Evolutionary conservation across 2,888 invertebrate genomes (phyloP), one percentile per base, ranked within the genome.

Genomic region (Leptogaster cylindrica): DNA sequence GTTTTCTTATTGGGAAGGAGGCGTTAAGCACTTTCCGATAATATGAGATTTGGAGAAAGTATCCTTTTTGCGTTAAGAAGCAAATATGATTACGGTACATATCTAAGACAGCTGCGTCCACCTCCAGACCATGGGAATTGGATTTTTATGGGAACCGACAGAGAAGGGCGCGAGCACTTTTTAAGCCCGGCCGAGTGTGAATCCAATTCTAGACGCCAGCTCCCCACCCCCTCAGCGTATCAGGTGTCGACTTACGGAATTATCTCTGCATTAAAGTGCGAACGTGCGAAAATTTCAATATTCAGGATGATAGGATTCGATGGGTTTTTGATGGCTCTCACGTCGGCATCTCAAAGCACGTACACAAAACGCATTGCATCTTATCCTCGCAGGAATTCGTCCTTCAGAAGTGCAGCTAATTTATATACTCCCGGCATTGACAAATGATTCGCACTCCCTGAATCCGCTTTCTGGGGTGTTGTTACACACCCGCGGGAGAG

Each of bases 231-330:
- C 14, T 14, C 14, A 58, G 18, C 14, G 61, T 68, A 68, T 68
- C 68, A 68, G 68, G 68, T 68, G 68, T 66, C 58, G 50, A 31
- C 61, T 52, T 39, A 52, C 64, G 48, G 18, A 46, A 68, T 64
- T 46, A 65, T 61, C 51, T 51, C 51, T 41, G 66, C 66, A 68
- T 68, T 68, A 66, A 68, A 66, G 66, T 63, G 68, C 69, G 69
- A 69, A 69, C 69, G 69, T 69, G 69, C 63, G 69, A 63, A 69
- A 69, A 69, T 69, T 69, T 69, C 69, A 69, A 69, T 69, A 69
- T 66, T 63, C 46, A 61, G 44, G 44, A 63, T 66, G 63, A 66
- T 64, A 8, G 61, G 7, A 67, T 14, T 39, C 48, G 10, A 36
- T 28, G 46, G 46, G 48, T 58, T 27, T 41, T 61, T 41, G 55